A percentile compares a stretch with the other conserved stretches of the same genome.
Conservation (phyloP, 1,140 invertebrate species). For the Notospermus geniculatus region DNA sequence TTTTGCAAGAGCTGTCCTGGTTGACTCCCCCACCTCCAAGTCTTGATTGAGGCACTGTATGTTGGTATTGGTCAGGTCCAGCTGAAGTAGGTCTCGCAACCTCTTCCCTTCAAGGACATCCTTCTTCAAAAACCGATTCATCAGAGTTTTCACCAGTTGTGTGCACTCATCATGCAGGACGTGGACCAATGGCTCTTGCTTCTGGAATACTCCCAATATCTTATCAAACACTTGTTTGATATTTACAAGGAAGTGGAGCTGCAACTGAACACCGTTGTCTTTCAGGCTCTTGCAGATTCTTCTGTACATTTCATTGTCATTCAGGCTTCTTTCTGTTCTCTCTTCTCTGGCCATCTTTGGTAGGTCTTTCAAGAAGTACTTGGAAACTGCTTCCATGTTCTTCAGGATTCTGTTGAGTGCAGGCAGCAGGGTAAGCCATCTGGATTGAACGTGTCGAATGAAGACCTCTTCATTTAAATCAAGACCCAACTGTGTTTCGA, state of each 20-base stretch:
- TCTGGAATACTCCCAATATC: constrained; percentile 25
- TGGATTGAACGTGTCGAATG: constrained; percentile 30
- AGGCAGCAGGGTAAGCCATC: constrained; percentile 32
- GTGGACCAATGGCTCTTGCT: constrained; percentile 26
- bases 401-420: constrained; percentile 27
- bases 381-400: constrained; percentile 23
- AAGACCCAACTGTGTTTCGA: constrained; percentile 23
- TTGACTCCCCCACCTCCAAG: constrained; percentile 18
- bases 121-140: constrained; percentile 12
- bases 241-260: constrained; percentile 24
- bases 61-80: constrained; percentile 18
- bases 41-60: constrained; percentile 8
- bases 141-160: constrained; percentile 18
- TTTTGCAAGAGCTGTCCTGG: not conserved
- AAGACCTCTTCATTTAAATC: constrained; percentile 27
- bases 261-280: constrained; percentile 9
- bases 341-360: constrained; percentile 12
- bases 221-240: constrained; percentile 21
- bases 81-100: constrained; percentile 7
- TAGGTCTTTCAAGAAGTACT: constrained; percentile 26
- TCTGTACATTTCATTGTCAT: constrained; percentile 20
- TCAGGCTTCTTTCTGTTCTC: constrained; percentile 9
- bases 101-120: constrained; percentile 13
- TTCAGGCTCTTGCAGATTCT: constrained; percentile 20
- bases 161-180: constrained; percentile 19